Evolutionary conservation across 2,888 invertebrate genomes (phyloP).

Genomic region (Augiades crinisus): DNA sequence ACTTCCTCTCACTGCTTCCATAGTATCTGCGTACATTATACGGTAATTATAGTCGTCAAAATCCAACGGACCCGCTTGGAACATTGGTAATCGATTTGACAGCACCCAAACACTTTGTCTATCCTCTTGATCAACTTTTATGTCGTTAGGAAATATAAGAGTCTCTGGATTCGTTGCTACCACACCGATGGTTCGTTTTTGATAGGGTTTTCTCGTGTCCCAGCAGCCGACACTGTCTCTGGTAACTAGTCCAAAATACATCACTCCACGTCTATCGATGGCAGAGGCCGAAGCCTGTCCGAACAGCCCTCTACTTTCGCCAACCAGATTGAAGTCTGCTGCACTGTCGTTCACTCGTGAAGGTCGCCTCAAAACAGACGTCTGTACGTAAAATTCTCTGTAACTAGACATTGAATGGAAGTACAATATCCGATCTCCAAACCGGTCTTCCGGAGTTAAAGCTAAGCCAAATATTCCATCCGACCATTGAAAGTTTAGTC

Average conservation of each 20-base stretch:
- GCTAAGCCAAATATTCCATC: constrained; percentile 91
- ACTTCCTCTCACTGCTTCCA: constrained; percentile 83
- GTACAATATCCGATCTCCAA: constrained; percentile 84
- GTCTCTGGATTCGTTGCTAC: constrained; percentile 83
- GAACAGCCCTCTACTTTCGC: constrained; percentile 77
- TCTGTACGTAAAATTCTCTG: constrained; percentile 87
- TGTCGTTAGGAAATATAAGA: constrained; percentile 90
- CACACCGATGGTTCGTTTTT: constrained; percentile 81
- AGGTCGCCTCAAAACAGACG: constrained; percentile 84
- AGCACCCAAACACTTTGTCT: constrained; percentile 89
- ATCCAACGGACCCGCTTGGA: constrained; percentile 84
- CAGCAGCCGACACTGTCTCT: constrained; percentile 90
- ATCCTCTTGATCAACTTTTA: constrained; percentile 87
- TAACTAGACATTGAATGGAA: constrained; percentile 93
- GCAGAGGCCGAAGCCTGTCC: constrained; percentile 89
- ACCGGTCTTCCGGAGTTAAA: constrained; percentile 78
- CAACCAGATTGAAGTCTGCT: constrained; percentile 56
- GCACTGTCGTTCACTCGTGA: constrained; percentile 53
- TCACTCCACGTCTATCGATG: constrained; percentile 85
- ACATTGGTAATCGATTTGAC: constrained; percentile 88
- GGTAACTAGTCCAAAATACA: constrained; percentile 90
- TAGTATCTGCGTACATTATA: constrained; percentile 84
- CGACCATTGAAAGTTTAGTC: constrained; percentile 90
- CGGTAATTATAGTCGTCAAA: constrained; percentile 86
- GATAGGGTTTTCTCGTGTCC: constrained; percentile 87